A percentile compares a stretch with the other conserved stretches of the same genome.
phyloP scores from a whole-genome alignment of 1,140 invertebrate species.

The Bombus confusus region DNA sequence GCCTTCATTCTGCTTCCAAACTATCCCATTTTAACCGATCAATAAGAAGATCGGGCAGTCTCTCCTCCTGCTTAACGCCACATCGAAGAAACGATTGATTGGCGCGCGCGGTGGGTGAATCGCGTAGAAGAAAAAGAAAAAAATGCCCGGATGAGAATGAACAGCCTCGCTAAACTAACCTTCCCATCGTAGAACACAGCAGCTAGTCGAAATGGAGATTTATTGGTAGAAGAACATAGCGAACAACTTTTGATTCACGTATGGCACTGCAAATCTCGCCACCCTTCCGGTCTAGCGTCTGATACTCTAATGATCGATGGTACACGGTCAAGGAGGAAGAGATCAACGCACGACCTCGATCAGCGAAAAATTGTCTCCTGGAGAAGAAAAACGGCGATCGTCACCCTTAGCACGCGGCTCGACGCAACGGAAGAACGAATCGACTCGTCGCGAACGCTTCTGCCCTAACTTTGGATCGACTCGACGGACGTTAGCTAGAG shows the following conservation, averaged over 20 bases:
- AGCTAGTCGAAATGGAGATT: neutral
- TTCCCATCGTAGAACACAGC: neutral
- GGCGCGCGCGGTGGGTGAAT: neutral
- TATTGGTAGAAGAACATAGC: neutral
- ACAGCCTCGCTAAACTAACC: slow-evolving; percentile 14
- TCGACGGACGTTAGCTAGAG: neutral
- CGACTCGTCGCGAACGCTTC: neutral
- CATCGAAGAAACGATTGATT: neutral
- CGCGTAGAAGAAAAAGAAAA: neutral
- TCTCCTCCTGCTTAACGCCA: neutral
- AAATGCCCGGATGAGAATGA: neutral
- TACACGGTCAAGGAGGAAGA: neutral
- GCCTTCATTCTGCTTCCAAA: no score
- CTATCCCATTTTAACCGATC: neutral
- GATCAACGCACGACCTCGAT: neutral
- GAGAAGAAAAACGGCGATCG: neutral
- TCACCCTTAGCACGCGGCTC: neutral
- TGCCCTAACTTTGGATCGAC: neutral
- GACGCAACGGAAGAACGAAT: slow-evolving; percentile 27
- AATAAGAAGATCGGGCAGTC: neutral
- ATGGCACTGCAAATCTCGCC: slow-evolving; percentile 58
- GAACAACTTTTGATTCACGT: slow-evolving; percentile 62
- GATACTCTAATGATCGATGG: neutral
- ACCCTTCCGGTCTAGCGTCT: neutral
- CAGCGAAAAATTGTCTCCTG: neutral